phyloP scores from a whole-genome alignment of 2,797 vertebrate genomes.

The Amniataba percoides region DNA sequence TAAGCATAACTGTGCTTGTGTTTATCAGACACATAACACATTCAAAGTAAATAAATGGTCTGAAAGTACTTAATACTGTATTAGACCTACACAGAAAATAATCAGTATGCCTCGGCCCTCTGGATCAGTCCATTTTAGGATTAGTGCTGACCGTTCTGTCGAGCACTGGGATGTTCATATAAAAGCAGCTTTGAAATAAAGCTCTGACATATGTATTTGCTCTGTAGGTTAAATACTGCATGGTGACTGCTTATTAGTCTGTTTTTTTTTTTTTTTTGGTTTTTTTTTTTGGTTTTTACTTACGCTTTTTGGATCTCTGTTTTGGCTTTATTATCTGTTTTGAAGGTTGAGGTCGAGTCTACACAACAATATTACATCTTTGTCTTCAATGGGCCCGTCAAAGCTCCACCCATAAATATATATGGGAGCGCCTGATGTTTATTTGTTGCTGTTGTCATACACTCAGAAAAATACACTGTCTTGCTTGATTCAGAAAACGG shows the following conservation, averaged over 20 bases:
- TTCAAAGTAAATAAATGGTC: background rate
- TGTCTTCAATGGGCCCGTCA: background rate
- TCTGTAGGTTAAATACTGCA: background rate
- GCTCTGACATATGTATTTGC: background rate
- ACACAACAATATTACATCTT: background rate
- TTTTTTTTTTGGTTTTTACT: too few species aligned
- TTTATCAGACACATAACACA: background rate
- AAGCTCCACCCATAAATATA: background rate
- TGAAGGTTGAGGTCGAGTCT: background rate
- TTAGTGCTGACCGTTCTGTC: background rate
- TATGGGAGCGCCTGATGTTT: background rate
- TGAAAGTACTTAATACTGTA: background rate
- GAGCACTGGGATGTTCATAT: background rate
- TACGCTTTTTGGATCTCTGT: too few species aligned
- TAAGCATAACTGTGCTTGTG: background rate
- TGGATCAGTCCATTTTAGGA: background rate
- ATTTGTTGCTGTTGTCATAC: background rate
- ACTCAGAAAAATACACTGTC: background rate
- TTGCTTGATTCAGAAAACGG: background rate
- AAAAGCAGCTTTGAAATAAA: slow-evolving; percentile 10
- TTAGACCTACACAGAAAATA: background rate
- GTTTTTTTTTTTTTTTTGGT: background rate
- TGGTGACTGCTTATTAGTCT: too few species aligned
- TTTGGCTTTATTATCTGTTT: background rate
- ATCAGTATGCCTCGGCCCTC: background rate